These are phyloP conservation scores for Mongoloraphidia duomilia DNA, from an alignment of 2,888 invertebrate genomes.

Conservation along the genomic window DNA sequence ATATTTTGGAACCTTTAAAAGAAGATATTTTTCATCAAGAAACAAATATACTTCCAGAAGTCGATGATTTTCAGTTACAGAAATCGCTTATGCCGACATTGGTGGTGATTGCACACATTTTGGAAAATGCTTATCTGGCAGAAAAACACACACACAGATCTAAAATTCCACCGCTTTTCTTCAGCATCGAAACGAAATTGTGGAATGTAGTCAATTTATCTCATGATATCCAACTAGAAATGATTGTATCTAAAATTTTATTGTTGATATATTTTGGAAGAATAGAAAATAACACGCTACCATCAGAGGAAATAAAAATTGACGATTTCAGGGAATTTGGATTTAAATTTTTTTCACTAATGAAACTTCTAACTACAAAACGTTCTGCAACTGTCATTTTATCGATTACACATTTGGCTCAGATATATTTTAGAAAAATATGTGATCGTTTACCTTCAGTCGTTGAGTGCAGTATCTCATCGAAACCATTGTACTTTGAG, in stretches of 20 bases:
- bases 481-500: conserved; percentile 30
- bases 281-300: not conserved
- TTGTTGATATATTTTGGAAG: not conserved
- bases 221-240: conserved; percentile 23
- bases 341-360: conserved; percentile 26
- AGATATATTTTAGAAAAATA: conserved; percentile 30
- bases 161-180: conserved; percentile 24
- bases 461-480: conserved; percentile 17
- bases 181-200: conserved; percentile 22
- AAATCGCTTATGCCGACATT: conserved; percentile 39
- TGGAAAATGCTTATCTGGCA: conserved; percentile 35
- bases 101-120: conserved; percentile 38
- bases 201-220: conserved; percentile 28
- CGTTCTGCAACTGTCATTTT: conserved; percentile 24
- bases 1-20: conserved; percentile 42
- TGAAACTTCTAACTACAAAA: conserved; percentile 27
- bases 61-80: conserved; percentile 36
- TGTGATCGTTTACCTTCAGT: conserved; percentile 23
- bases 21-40: conserved; percentile 34
- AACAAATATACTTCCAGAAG: conserved; percentile 30
- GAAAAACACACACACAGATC: conserved; percentile 26
- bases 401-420: conserved; percentile 28
- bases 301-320: not conserved
- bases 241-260: not conserved
- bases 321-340: conserved; percentile 19